Evolutionary conservation across 2,797 vertebrate genomes (phyloP), one percentile per base, ranked within the genome.

Genomic region (Galaxias olidus): DNA sequence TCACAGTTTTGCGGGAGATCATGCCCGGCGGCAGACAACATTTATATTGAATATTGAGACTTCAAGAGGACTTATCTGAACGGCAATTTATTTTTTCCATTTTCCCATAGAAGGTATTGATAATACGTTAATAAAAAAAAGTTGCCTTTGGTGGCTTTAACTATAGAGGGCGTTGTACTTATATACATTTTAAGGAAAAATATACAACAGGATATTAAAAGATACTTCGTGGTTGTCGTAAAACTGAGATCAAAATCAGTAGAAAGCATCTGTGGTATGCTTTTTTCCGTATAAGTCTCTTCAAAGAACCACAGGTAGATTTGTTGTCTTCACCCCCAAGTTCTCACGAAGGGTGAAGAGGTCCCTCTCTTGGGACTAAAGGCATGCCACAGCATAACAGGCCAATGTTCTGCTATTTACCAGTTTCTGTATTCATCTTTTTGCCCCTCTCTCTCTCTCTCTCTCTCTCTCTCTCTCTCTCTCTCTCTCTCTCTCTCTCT

Each of bases 351-450:
- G 63, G 81, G 86, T 81, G 76, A 87, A 83, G 84, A 88, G 86
- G 83, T 67, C 72, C 74, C 88, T 89, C 91, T 90, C 90, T 77
- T 85, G 92, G 90, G 90, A 92, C 85, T 70, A 66, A 89, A 91
- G 89, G 91, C 90, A 91, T 92, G 71, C 90, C 85, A 74, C 80
- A 71, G 73, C 87, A 82, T 77, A 85, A 89, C 85, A 83, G 87
- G 83, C 87, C 84, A 76, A 79, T 88, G 88, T 91, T 90, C 85
- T 77, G 86, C 90, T 86, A 85, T 85, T 90, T 90, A 90, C 87
- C 86, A 79, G 76, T 78, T 76, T 81, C 86, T 81, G 83, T 81
- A 86, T 89, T n/a, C n/a, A n/a, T n/a, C n/a, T n/a, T n/a, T n/a
- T n/a, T n/a, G n/a, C n/a, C n/a, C n/a, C 83, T 74, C 86, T 87